Evolutionary conservation across 2,797 vertebrate genomes (phyloP).

Genomic region (Fistularia tabacaria): DNA sequence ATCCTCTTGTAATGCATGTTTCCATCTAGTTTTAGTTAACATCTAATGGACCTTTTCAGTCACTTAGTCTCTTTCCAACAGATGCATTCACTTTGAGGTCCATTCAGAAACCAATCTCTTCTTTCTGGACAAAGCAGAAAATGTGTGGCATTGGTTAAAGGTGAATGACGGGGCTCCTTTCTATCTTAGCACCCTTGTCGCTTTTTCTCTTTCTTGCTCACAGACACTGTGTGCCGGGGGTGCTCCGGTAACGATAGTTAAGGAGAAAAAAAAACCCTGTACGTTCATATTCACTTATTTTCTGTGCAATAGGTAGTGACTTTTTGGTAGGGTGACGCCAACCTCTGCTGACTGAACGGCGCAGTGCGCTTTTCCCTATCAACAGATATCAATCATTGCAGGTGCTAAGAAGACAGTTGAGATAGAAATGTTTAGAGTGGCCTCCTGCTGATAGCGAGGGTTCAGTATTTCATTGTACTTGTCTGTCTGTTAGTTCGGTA

Average conservation of each 20-base stretch:
- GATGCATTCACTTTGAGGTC: constrained; percentile 55
- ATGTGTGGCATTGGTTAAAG: constrained; percentile 47
- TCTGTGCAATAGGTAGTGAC: no score
- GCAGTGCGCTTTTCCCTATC: no score
- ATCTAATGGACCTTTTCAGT: constrained; percentile 75
- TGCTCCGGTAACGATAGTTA: no score
- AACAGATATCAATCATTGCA: no score
- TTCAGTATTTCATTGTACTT: no score
- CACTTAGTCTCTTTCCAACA: constrained; percentile 41
- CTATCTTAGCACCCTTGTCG: constrained; percentile 5
- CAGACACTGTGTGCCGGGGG: not conserved
- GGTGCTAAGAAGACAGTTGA: no score
- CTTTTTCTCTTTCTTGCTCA: constrained; percentile 6
- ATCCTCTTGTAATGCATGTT: constrained; percentile 30
- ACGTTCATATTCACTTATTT: no score
- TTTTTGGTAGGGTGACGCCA: not conserved
- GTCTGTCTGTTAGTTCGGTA: no score
- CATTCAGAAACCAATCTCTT: constrained; percentile 57
- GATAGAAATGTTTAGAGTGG: no score
- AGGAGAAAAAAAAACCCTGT: no score
- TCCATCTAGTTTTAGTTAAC: constrained; percentile 55
- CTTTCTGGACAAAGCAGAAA: constrained; percentile 53
- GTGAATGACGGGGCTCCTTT: constrained; percentile 37
- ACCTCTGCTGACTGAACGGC: no score
- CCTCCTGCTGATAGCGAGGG: no score